Conservation (phyloP, 2,113 vertebrate species). For the Brachyhypopomus occidentalis region DNA sequence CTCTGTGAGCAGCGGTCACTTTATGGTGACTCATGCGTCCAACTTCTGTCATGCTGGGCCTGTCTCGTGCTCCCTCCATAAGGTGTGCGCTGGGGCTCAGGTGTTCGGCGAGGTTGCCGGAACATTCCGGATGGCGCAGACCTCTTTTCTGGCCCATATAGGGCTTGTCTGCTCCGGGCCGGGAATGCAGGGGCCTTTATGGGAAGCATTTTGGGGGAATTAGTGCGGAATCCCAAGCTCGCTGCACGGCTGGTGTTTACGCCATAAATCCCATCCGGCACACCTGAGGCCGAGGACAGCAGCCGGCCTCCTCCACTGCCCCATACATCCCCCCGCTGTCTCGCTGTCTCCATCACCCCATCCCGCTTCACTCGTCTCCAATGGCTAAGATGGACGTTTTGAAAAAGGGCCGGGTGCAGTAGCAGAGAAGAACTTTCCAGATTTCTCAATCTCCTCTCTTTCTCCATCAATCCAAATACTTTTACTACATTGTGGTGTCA, state of each 20-base stretch:
- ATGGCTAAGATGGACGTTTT: conserved; percentile 18
- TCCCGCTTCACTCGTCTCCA: conserved; percentile 22
- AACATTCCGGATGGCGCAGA: conserved; percentile 63
- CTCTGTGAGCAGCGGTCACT: too few relatives aligned
- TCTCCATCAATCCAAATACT: not conserved
- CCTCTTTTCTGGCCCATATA: conserved; percentile 70
- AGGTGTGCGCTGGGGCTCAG: too few relatives aligned
- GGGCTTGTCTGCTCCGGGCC: conserved; percentile 72
- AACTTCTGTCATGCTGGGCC: too few relatives aligned
- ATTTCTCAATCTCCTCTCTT: not conserved
- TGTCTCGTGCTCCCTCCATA: too few relatives aligned
- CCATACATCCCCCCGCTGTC: conserved; percentile 11
- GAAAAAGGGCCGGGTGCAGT: not conserved
- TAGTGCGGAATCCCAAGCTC: conserved; percentile 72
- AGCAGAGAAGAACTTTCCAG: too few relatives aligned
- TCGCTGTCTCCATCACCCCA: conserved; percentile 23
- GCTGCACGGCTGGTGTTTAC: conserved; percentile 62
- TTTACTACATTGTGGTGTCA: not conserved
- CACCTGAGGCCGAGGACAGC: conserved; percentile 28
- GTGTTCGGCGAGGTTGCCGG: conserved; percentile 16
- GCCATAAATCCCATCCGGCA: conserved; percentile 63
- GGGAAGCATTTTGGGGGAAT: conserved; percentile 71
- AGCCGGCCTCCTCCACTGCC: conserved; percentile 29
- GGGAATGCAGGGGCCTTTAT: conserved; percentile 71
- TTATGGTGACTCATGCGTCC: too few relatives aligned